phyloP scores from a whole-genome alignment of 1,140 invertebrate genomes.

The Heliconius nattereri region DNA sequence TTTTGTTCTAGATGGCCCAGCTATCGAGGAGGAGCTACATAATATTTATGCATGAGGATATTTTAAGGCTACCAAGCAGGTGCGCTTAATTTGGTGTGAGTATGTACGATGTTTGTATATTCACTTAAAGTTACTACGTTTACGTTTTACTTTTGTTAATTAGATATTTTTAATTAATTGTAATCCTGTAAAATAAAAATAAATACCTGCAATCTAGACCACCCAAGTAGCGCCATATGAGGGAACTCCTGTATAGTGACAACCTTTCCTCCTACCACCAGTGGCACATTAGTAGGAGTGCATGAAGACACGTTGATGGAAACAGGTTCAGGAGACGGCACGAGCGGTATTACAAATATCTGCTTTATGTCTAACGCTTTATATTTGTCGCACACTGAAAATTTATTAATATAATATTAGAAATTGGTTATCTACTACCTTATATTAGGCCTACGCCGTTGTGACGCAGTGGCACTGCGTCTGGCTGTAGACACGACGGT shows the following conservation, averaged over 20 bases:
- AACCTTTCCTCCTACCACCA: conserved; percentile 64
- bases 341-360: conserved; percentile 56
- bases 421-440: too few species aligned
- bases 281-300: conserved; percentile 49
- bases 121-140: too few species aligned
- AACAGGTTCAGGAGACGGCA: conserved; percentile 56
- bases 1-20: too few species aligned
- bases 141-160: not conserved
- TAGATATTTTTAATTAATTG: not conserved
- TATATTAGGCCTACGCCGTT: too few species aligned
- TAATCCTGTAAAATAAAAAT: not conserved
- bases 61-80: too few species aligned
- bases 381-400: conserved; percentile 71
- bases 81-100: too few species aligned
- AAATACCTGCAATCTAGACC: conserved; percentile 51
- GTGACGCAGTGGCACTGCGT: too few species aligned
- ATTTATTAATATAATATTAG: too few species aligned
- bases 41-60: too few species aligned
- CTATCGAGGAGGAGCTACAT: too few species aligned
- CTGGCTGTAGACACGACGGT: too few species aligned
- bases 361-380: conserved; percentile 53
- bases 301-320: conserved; percentile 58
- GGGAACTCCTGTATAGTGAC: conserved; percentile 62
- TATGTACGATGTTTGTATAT: too few species aligned
- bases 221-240: conserved; percentile 66